Evolutionary conservation across 2,113 vertebrate species (phyloP).

Genomic region (Notarius quadriscutis): DNA sequence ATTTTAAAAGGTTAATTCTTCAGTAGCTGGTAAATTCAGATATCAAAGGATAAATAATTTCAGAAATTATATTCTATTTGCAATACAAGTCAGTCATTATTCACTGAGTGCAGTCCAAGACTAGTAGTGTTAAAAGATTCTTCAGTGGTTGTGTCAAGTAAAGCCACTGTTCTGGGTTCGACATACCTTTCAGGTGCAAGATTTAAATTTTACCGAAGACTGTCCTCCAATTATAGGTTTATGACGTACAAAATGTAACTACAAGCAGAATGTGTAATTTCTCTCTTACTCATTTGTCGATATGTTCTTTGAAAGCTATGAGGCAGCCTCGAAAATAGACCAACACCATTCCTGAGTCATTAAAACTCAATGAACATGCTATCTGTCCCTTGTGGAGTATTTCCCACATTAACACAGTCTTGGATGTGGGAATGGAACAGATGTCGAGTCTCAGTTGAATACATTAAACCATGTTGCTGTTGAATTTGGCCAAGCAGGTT

Average conservation of each 20-base stretch:
- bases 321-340: not conserved
- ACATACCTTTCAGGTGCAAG: not conserved
- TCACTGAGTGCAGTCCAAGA: not conserved
- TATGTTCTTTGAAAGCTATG: not conserved
- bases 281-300: not conserved
- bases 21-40: not conserved
- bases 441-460: slow-evolving; percentile 23
- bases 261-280: not conserved
- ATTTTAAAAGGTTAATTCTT: not conserved
- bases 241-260: not conserved
- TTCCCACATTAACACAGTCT: slow-evolving; percentile 45
- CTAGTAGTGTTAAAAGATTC: not conserved
- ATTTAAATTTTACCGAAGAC: not conserved
- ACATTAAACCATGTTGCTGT: slow-evolving; percentile 32
- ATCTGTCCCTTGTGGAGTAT: slow-evolving; percentile 31
- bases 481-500: not conserved
- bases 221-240: not conserved
- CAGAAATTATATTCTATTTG: not conserved
- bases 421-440: slow-evolving; percentile 48
- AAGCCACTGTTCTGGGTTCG: not conserved
- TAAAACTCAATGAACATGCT: slow-evolving; percentile 30
- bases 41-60: not conserved
- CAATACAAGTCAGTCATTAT: not conserved
- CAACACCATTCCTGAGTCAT: slow-evolving; percentile 30
- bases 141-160: not conserved